A percentile compares a stretch with the other conserved stretches of the same genome.
Evolutionary conservation across 2,797 vertebrate genomes (phyloP).

Genomic region (Melanotaenia maccullochi): DNA sequence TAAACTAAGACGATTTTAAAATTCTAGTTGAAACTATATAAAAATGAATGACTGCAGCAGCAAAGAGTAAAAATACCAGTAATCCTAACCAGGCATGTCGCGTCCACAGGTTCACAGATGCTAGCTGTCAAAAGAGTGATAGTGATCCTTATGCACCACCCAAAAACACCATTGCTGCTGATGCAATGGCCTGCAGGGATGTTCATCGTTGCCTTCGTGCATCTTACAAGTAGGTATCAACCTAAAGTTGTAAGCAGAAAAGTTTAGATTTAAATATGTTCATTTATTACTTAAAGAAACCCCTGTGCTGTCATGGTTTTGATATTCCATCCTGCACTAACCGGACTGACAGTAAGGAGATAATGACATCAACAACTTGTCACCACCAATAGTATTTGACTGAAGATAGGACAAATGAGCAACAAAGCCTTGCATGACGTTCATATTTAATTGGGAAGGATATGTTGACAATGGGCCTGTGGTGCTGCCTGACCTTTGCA

Average conservation of each 20-base stretch:
- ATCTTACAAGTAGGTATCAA: not conserved
- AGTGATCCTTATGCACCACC: not conserved
- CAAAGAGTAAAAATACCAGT: too few relatives aligned
- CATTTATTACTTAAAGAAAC: conserved; percentile 5
- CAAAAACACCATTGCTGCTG: too few relatives aligned
- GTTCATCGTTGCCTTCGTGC: not conserved
- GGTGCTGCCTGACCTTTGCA: conserved; percentile 71
- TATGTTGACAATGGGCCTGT: conserved; percentile 68
- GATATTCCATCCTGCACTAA: conserved; percentile 8
- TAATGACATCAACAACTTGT: conserved; percentile 20
- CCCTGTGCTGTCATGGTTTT: not conserved
- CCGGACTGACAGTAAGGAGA: conserved; percentile 1
- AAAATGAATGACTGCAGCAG: too few relatives aligned
- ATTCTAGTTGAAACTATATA: too few relatives aligned
- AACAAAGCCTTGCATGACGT: conserved; percentile 49
- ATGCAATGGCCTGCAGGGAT: not conserved
- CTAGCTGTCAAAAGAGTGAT: too few relatives aligned
- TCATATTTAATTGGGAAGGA: conserved; percentile 60
- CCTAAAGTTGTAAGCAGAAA: not conserved
- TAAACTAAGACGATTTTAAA: not conserved
- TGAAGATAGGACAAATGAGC: conserved; percentile 53
- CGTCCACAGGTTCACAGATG: too few relatives aligned
- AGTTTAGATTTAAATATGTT: not conserved
- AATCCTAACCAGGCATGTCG: too few relatives aligned
- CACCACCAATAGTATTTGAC: conserved; percentile 32